Base-by-base conservation (phyloP, 2,888 invertebrate genomes). In the Lutraria lutraria region DNA sequence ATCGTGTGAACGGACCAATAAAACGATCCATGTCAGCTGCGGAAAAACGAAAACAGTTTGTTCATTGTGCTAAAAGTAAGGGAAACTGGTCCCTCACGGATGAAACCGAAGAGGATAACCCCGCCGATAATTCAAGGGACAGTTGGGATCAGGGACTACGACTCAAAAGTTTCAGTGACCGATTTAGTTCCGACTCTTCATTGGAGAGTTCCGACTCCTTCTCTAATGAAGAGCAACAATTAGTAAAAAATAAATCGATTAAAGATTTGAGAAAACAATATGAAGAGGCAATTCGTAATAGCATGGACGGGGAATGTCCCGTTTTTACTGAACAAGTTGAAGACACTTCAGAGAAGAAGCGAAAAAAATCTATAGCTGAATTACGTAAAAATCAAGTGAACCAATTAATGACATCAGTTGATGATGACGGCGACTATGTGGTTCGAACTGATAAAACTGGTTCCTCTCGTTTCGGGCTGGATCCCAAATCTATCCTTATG, bases 401-500 rank as follows among this genome's bases (percentile, higher is more conserved):
- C 25, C 87, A 91, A 19, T 85, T 93, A 25, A 92, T 92, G 92
- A 79, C 88, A 1, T 89, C 88, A 15, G 56, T 88, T 43, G 90
- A 92, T n/a, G 91, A 92, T 80, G 94, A 93, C 83, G 94, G 93
- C 10, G 94, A 94, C 31, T 94, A 94, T 89, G 86, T 88, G 43
- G 91, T 93, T 85, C 81, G 89, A 21, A 60, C 86, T 19, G 88
- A 88, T 76, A 10, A 1, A 4, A 16, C 15, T 19, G 76, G 29
- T 34, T 25, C 76, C 34, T 31, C 31, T 31, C 76, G 34, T 34
- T 6, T 15, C 16, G 25, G 10, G 21, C 25, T 81, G 79, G 54
- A 81, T 34, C 76, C 60, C n/a, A 82, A 88, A 76, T 56, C 81
- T 8, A 53, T 63, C 43, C 56, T 86, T 29, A 86, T 87, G 25